Conservation (phyloP, 1,140 invertebrate genomes). For the Pseudomyrmex sp. region DNA sequence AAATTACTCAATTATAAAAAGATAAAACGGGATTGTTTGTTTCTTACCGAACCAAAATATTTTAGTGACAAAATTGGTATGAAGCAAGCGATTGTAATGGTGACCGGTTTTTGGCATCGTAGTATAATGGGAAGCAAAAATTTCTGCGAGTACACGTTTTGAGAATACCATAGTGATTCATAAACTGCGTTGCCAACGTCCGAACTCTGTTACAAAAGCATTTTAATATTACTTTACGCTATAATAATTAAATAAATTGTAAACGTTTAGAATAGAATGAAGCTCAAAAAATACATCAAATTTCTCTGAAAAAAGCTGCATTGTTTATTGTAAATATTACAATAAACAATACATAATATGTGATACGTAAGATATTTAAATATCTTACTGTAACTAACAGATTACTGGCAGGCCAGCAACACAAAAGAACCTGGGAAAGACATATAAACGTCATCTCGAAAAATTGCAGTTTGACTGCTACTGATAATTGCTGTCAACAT, state of each 20-base stretch:
- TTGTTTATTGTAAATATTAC: background rate
- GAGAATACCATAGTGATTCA: conserved; percentile 15
- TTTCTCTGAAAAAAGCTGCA: no score
- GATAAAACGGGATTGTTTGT: background rate
- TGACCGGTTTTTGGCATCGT: conserved; percentile 65
- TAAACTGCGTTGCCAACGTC: background rate
- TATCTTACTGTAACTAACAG: conserved; percentile 3
- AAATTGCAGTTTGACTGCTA: conserved; percentile 52
- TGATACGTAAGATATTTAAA: background rate
- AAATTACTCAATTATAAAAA: no score
- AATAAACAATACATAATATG: background rate
- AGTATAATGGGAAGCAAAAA: background rate
- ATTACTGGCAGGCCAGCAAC: conserved; percentile 43
- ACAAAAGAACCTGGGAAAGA: conserved; percentile 48
- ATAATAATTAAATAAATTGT: background rate
- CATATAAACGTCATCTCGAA: conserved; percentile 13
- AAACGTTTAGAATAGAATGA: background rate
- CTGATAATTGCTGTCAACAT: conserved; percentile 4
- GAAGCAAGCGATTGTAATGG: conserved; percentile 49
- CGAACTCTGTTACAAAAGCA: conserved; percentile 12
- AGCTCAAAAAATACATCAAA: background rate
- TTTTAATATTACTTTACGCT: background rate
- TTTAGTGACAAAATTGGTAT: conserved; percentile 16
- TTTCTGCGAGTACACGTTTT: background rate
- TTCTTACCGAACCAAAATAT: conserved; percentile 18